phyloP scores from a whole-genome alignment of 2,113 vertebrate species.

The Vicugna pacos region DNA sequence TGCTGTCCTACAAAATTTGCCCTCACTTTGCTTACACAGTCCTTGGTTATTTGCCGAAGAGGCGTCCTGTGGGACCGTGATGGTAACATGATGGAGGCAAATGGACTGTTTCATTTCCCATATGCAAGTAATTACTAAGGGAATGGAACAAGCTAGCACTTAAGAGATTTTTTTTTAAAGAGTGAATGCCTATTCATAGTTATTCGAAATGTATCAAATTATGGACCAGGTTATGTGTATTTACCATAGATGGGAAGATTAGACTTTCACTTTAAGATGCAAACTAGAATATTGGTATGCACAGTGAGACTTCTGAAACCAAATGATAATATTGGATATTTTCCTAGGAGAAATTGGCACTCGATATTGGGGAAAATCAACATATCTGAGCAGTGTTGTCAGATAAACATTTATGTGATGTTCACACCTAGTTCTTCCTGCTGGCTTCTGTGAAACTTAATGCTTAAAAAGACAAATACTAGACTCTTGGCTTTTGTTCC shows the following conservation, averaged over 20 bases:
- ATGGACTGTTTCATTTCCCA: slow-evolving; percentile 14
- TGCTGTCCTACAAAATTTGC: background rate
- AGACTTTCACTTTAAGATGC: background rate
- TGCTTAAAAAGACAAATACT: background rate
- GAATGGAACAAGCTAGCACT: background rate
- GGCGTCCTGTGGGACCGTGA: background rate
- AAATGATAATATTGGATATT: background rate
- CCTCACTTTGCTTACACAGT: background rate
- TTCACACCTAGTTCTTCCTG: background rate
- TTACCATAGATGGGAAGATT: background rate
- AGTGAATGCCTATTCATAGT: background rate
- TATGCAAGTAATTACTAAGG: background rate
- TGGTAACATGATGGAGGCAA: background rate
- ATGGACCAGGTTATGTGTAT: background rate
- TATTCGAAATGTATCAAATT: slow-evolving; percentile 19
- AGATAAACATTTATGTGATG: background rate
- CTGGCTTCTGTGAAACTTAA: background rate
- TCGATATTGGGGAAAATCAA: background rate
- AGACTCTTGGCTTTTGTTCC: slow-evolving; percentile 32
- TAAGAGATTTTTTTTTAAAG: background rate
- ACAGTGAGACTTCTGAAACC: background rate
- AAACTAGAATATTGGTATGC: background rate
- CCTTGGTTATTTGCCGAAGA: background rate
- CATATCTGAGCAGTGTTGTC: background rate
- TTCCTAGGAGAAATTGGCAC: background rate